These are phyloP conservation scores for Lepilemur septentrionalis DNA, from an alignment of 2,797 vertebrate genomes.

Conservation along the genomic window DNA sequence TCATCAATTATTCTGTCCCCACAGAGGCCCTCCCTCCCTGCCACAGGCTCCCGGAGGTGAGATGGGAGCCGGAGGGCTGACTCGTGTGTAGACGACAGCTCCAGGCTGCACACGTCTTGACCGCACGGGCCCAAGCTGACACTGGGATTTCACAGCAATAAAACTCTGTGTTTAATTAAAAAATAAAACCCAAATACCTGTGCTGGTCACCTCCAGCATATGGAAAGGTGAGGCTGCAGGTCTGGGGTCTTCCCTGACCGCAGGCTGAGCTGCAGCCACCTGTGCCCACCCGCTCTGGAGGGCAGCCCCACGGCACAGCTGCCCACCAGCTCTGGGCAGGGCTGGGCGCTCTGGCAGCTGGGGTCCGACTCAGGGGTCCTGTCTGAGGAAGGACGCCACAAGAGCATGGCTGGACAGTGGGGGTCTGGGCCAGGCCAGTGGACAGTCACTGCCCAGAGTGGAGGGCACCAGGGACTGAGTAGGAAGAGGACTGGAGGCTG, in stretches of 20 bases:
- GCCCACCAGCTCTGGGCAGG: background rate
- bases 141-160: background rate
- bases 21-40: background rate
- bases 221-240: too few species aligned
- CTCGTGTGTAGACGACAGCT: background rate
- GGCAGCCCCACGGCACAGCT: background rate
- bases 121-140: accelerated
- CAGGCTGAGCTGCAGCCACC: background rate
- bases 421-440: too few species aligned
- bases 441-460: background rate
- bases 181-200: background rate
- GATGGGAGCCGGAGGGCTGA: accelerated
- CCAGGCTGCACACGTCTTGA: background rate
- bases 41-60: accelerated
- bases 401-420: background rate
- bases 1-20: background rate
- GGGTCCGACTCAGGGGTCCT: background rate
- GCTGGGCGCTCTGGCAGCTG: background rate
- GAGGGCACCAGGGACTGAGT: too few species aligned
- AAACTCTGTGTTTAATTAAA: background rate
- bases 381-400: background rate
- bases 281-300: background rate
- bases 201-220: accelerated
- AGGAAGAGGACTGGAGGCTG: background rate
- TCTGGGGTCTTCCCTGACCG: background rate